Evolutionary conservation across 2,888 invertebrate species (phyloP), one percentile per base, ranked within the genome.

Genomic region (Scaptomyza tumidula): DNA sequence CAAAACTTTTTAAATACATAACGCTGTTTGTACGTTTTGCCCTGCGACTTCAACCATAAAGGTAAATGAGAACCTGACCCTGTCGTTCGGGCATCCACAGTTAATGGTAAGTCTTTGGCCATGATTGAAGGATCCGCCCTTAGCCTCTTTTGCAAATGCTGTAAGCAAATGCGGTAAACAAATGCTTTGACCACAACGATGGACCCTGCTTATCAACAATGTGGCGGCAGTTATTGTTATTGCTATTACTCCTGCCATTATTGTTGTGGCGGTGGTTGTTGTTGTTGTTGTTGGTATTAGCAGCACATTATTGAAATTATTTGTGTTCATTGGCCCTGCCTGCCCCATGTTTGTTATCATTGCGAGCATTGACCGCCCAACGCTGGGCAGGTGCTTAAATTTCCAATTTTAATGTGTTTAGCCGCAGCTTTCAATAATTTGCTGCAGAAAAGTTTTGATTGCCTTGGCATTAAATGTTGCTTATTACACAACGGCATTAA

Each of bases 301-400:
- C 85, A 81, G 80, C 81, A 80, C 74, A 84, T 80, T 80, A 84
- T 84, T 80, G 80, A 80, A 84, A 83, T 80, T 73, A 80, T 80
- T 80, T 80, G 77, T 83, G 65, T 65, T 63, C 49, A 44, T 48
- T 50, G 45, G 7, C 6, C 48, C 16, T 10, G 41, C n/a, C 6
- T 1, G 5, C 13, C 44, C 39, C 10, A 53, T 59, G 53, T 50
- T 65, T 66, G 39, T 61, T 77, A 56, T 80, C 57, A 46, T 27
- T 31, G 10, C 16, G 41, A 45, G 46, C 76, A 76, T 50, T 59
- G 66, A 52, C 35, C 46, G 61, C 14, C 37, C n/a, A 69, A 49
- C 59, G 65, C 14, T 48, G 45, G 68, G 52, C 84, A 78, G 81
- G 69, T 78, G 85, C 66, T 74, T 56, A 61, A 59, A 61, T 66